Base-by-base conservation (phyloP, 2,113 vertebrate genomes). In the Aptenodytes patagonicus region DNA sequence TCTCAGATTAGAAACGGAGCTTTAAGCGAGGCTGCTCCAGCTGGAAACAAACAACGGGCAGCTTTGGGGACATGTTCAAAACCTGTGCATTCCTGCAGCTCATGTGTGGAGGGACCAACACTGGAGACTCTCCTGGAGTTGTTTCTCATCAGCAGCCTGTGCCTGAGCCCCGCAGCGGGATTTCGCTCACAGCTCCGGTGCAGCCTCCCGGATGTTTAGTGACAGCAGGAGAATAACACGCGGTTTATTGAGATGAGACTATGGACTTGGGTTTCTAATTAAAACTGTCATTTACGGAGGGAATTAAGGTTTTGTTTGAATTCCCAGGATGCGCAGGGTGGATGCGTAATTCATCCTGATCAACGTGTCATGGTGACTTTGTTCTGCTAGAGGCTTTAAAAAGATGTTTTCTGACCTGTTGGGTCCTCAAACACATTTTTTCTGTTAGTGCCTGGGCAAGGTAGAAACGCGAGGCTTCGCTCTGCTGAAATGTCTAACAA, bases 21-120 rank as follows among this genome's bases (percentile, higher is more conserved):
- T 96, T 81, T 73, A 51, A 90, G 86, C 88, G 75, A 36, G 65
- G 94, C 57, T 75, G 88, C 87, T 96, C 54, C 91, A 70, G 83
- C 84, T 54, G 73, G 93, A 83, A 83, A 22, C 40, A 28, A 69
- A 62, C 47, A 66, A 66, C 18, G 42, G 83, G 92, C 3, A 44
- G 93, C 78, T 77, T 77, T 38, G 68, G 92, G 89, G 64, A 52
- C 0, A 2, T 40, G 69, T 42, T 60, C 15, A 5, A 24, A 49
- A 21, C 24, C 13, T 17, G 40, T 55, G 83, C 38, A 1, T 46
- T 11, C 7, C 52, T 77, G 49, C 90, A n/a, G 52, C 5, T 55
- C 42, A 31, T 47, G 32, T 64, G 42, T 2, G 0, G 22, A 25
- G 17, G 28, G 47, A 72, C 26, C 6, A 0, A 6, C 3, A 0